These are phyloP conservation scores for Trypoxylus dichotomus DNA, from an alignment of 1,140 invertebrate genomes.

Conservation along the genomic window DNA sequence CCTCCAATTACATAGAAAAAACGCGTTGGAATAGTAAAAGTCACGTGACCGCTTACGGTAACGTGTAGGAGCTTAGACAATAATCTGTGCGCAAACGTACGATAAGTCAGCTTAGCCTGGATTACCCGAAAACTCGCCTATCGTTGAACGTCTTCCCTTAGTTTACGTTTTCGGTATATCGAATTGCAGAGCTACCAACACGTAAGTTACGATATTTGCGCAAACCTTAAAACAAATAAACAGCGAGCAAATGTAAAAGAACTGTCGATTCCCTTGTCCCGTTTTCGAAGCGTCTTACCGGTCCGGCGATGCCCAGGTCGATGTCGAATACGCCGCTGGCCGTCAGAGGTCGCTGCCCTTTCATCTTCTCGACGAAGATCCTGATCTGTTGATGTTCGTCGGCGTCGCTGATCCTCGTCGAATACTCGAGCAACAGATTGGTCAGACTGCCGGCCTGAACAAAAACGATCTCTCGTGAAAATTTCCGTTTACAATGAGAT, in stretches of 20 bases:
- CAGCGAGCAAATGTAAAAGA: no score
- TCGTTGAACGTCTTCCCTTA: no score
- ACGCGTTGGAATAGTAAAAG: no score
- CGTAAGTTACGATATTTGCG: constrained; percentile 50
- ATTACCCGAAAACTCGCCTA: no score
- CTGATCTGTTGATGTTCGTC: constrained; percentile 47
- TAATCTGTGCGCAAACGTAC: no score
- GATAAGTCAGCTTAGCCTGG: no score
- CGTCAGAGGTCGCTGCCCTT: constrained; percentile 42
- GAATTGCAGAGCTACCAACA: constrained; percentile 50
- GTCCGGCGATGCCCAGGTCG: constrained; percentile 47
- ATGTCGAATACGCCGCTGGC: constrained; percentile 48
- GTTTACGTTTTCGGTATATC: constrained; percentile 44
- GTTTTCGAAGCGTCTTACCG: constrained; percentile 37
- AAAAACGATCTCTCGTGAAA: background rate
- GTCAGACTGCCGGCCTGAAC: constrained; percentile 39
- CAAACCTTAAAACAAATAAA: constrained; percentile 46
- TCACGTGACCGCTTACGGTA: no score
- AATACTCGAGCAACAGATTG: constrained; percentile 47
- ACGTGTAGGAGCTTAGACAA: no score
- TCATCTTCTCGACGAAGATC: constrained; percentile 48
- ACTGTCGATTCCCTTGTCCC: background rate
- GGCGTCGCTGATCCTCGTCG: constrained; percentile 42
- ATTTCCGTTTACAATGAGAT: no score
- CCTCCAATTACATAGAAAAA: no score